phyloP scores from a whole-genome alignment of 1,140 invertebrate species.

The Aphidius gifuensis region DNA sequence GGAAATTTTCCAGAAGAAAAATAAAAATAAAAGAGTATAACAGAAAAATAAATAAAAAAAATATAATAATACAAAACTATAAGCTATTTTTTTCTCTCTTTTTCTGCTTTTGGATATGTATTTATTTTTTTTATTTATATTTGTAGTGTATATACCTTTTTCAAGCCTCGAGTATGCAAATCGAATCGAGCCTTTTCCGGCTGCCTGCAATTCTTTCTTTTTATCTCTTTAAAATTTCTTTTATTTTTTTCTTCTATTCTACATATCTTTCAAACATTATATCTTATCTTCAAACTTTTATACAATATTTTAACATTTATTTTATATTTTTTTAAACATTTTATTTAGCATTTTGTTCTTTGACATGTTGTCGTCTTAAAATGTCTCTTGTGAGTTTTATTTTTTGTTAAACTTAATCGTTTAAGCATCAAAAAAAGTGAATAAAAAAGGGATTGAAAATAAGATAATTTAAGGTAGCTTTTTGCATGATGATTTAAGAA shows the following conservation, averaged over 20 bases:
- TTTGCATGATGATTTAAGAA: too few species aligned
- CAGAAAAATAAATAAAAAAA: too few species aligned
- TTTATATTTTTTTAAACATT: neutral
- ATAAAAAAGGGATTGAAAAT: too few species aligned
- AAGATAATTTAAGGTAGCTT: too few species aligned
- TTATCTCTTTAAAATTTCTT: neutral
- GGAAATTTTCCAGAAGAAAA: too few species aligned
- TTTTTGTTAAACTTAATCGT: too few species aligned
- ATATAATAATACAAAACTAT: neutral
- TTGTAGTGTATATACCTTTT: slow-evolving; percentile 8
- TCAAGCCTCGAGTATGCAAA: slow-evolving; percentile 13
- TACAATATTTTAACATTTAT: neutral
- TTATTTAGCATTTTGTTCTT: too few species aligned
- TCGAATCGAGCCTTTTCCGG: slow-evolving; percentile 19
- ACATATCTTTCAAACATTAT: neutral
- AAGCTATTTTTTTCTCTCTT: neutral
- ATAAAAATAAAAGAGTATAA: too few species aligned
- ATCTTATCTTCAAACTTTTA: slow-evolving; percentile 8
- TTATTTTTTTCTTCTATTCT: neutral
- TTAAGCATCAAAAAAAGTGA: too few species aligned
- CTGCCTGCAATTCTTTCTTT: slow-evolving; percentile 17
- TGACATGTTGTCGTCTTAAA: too few species aligned
- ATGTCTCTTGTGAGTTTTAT: too few species aligned
- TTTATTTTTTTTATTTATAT: neutral
- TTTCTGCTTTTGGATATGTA: neutral